A percentile compares a stretch with the other conserved stretches of the same genome.
Conservation (phyloP, 2,113 vertebrate genomes). For the Microtus ochrogaster region DNA sequence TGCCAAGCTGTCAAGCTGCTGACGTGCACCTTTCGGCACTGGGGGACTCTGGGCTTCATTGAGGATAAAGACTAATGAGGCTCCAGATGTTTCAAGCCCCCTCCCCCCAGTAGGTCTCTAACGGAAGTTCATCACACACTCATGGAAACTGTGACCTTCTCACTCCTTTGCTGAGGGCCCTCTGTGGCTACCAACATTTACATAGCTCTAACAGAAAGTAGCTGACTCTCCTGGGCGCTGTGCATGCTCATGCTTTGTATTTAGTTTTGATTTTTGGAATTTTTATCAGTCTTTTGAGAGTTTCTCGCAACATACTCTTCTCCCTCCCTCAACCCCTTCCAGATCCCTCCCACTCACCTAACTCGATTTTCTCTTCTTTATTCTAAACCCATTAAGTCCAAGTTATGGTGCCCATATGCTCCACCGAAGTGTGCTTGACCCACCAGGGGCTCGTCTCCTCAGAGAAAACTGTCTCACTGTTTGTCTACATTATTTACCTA, state of each 20-base stretch:
- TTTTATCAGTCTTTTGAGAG: background rate
- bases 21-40: background rate
- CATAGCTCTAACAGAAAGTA: background rate
- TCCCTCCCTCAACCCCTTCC: background rate
- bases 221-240: background rate
- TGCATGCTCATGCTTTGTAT: background rate
- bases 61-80: background rate
- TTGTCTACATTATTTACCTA: background rate
- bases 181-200: background rate
- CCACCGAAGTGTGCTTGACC: too few species aligned
- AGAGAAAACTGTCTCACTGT: background rate
- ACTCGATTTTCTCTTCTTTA: background rate
- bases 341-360: background rate
- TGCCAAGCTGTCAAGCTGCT: background rate
- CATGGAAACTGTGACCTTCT: conserved; percentile 1
- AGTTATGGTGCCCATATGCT: background rate
- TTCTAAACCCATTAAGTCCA: background rate
- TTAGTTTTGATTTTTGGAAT: background rate
- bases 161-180: background rate
- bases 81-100: background rate
- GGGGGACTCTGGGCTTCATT: background rate
- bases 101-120: background rate
- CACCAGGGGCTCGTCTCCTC: background rate
- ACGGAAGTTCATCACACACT: background rate
- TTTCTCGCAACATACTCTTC: background rate